phyloP scores from a whole-genome alignment of 2,113 vertebrate species.

The Dicaeum eximium region DNA sequence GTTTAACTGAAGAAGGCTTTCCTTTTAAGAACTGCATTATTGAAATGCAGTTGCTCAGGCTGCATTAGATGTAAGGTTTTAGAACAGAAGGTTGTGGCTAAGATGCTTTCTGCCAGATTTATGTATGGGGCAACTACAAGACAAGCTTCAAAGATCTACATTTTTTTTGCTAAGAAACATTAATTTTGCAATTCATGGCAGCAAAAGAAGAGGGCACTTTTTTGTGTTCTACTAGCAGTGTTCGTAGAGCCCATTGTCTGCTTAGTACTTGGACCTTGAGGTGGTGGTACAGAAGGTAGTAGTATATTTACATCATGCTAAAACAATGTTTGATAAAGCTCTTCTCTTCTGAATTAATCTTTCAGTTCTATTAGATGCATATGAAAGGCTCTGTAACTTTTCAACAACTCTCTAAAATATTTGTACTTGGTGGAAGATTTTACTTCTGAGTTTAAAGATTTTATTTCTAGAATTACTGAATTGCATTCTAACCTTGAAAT shows the following conservation, averaged over 20 bases:
- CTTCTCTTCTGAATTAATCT: background rate
- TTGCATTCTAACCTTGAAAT: background rate
- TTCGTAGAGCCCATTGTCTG: background rate
- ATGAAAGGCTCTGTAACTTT: background rate
- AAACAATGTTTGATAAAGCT: background rate
- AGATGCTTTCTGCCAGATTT: background rate
- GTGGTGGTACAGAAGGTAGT: background rate
- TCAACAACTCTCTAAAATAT: background rate
- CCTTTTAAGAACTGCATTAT: background rate
- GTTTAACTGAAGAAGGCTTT: background rate
- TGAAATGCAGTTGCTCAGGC: background rate
- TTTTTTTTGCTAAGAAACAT: background rate
- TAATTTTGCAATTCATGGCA: background rate
- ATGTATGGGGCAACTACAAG: background rate
- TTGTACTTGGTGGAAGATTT: background rate
- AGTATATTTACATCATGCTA: background rate
- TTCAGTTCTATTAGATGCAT: background rate
- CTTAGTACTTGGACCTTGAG: background rate
- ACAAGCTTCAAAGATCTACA: background rate
- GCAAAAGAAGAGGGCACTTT: background rate
- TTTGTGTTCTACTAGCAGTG: background rate
- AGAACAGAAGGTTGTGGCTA: background rate
- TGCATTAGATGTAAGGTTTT: background rate
- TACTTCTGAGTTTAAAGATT: background rate
- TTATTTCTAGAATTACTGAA: background rate